Evolutionary conservation across 64 coral and sea anemone species (phyloP), one percentile per base, ranked within the genome.

Genomic region (Orbicella faveolata): DNA sequence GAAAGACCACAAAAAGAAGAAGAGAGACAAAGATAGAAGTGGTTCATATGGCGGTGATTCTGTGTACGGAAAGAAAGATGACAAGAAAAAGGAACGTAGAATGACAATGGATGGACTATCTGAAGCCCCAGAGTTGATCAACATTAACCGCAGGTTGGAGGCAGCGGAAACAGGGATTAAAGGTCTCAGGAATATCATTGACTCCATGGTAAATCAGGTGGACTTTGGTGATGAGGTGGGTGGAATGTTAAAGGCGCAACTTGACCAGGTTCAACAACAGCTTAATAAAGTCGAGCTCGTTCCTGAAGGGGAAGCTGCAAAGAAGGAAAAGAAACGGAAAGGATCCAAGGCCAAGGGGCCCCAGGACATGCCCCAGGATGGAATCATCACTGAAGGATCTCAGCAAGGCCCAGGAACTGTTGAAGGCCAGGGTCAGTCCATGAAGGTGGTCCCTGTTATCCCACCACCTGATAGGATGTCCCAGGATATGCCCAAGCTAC

Each of bases 151-250:
- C 6, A 88, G 92, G 26, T 41, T 97, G 12, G 95, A 97, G 20
- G 92, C 95, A 69, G 95, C 90, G 4, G 95, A 97, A 18, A 90
- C 52, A 52, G 95, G 95, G 15, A 89, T 97, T 61, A 94, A 94
- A 59, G 81, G 95, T 44, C 48, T 97, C 6, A 92, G 95, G 67
- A 97, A 97, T 79, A 97, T 97, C 55, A 86, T 97, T 35, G 95
- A 97, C 76, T 97, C 95, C 10, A 94, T 97, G 92, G 95, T 97
- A 7, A 97, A 97, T 52, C 95, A 97, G 74, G 95, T 97, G 4
- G 95, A 97, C 64, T 97, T 97, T 76, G 95, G 95, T 54, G 95
- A 94, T 80, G 95, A 89, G 6, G 95, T 97, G 21, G 95, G 95
- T 66, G 91, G 93, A 20, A 79, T 97, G 17, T 67, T 97, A 1